phyloP scores from a whole-genome alignment of 2,113 vertebrate species.

The Misgurnus anguillicaudatus region DNA sequence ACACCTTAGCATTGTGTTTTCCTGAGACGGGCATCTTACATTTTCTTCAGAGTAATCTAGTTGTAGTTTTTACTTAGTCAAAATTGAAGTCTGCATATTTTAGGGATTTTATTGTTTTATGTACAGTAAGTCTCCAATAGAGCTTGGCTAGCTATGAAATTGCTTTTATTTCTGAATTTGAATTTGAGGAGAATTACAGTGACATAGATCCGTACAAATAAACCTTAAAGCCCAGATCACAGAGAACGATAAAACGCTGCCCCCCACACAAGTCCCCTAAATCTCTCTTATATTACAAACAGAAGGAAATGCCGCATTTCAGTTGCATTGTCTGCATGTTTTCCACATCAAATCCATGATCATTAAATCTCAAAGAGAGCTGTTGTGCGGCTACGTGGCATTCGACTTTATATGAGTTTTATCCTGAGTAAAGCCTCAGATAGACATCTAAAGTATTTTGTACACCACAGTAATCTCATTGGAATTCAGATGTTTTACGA shows the following conservation, averaged over 20 bases:
- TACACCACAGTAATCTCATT: background rate
- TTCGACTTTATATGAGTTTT: slow-evolving; percentile 28
- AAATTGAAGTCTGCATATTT: background rate
- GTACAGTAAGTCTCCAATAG: background rate
- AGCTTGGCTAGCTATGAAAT: background rate
- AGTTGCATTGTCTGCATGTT: background rate
- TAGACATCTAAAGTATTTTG: background rate
- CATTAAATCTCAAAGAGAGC: background rate
- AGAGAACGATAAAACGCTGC: slow-evolving; percentile 53
- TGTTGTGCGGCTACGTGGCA: background rate
- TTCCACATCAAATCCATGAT: slow-evolving; percentile 15
- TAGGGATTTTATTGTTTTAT: background rate
- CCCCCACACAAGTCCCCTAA: slow-evolving; percentile 52
- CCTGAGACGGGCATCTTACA: background rate
- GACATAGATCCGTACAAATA: slow-evolving; percentile 63
- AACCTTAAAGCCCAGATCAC: slow-evolving; percentile 52
- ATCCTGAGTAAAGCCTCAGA: slow-evolving; percentile 19
- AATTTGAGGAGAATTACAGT: background rate
- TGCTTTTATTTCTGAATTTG: background rate
- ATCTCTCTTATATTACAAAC: slow-evolving; percentile 73
- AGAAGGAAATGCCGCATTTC: slow-evolving; percentile 35
- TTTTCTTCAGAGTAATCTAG: background rate
- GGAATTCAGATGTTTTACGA: too few relatives aligned
- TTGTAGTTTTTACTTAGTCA: background rate
- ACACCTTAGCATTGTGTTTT: too few relatives aligned